Evolutionary conservation across 2,888 invertebrate genomes (phyloP), one percentile per base, ranked within the genome.

Genomic region (Apamea anceps): DNA sequence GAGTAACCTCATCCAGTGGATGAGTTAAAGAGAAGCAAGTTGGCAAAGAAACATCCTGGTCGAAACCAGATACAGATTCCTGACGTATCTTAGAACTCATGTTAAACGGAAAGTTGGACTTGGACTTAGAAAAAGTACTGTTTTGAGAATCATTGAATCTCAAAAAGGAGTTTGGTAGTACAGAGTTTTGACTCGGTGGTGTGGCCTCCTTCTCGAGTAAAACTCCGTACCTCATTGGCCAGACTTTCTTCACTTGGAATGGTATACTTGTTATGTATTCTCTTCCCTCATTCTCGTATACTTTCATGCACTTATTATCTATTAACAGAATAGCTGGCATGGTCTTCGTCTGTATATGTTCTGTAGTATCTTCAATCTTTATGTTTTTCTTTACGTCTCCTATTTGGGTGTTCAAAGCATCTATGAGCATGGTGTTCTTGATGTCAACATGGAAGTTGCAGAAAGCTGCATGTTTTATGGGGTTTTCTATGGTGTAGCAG

Each of bases 1-100:
- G 99, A 77, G 98, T 98, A 48, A 99, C 98, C 95, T 99, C 99
- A 94, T 99, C 99, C 75, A 99, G 95, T 0, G 99, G 99, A 97
- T 99, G 99, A 0, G 98, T 97, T 80, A 99, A 95, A 15, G 99
- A 99, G 94, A 99, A 99, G 72, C 99, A 97, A 0, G 98, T 98
- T 0, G 99, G 98, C 91, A 98, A 97, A 0, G 97, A 96, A 73
- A 97, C 96, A 65, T 97, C 97, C n/a, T 94, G 93, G 6, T 97
- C 97, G 57, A 93, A 96, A 0, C 91, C 94, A 1, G 95, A 94
- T 0, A 95, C 88, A 0, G 96, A 96, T 75, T 96, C 96, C 0
- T 94, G 93, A 15, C 95, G 91, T 13, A 95, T 86, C 80, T 94
- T 95, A 0, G 95, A 95, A 70, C 97, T 97, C 94, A 96, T 94